A percentile compares a stretch with the other conserved stretches of the same genome.
Conservation (phyloP, 2,888 invertebrate genomes). For the Lutraria lutraria region DNA sequence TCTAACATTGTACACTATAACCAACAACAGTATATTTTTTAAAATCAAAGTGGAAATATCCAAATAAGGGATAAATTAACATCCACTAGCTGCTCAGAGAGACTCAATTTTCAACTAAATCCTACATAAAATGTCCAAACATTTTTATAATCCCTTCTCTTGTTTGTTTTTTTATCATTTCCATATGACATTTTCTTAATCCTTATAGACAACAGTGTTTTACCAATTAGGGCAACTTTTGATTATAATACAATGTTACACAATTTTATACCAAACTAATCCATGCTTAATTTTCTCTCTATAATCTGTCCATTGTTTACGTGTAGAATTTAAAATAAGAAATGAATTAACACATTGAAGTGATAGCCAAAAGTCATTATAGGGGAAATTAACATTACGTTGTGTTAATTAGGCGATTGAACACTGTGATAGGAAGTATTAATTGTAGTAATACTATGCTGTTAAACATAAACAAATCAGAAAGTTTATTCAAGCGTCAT, state of each 20-base stretch:
- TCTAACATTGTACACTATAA: background rate
- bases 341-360: conserved; percentile 20
- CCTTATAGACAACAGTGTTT: conserved; percentile 45
- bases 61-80: conserved; percentile 5
- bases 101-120: background rate
- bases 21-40: background rate
- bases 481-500: no score
- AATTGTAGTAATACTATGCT: no score
- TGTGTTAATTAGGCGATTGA: no score
- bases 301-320: conserved; percentile 61
- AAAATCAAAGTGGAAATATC: background rate
- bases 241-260: conserved; percentile 47
- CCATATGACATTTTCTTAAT: conserved; percentile 41
- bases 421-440: no score
- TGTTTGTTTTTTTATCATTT: conserved; percentile 15
- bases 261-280: conserved; percentile 53
- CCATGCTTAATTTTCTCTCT: conserved; percentile 35
- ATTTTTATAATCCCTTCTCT: background rate
- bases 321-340: conserved; percentile 37
- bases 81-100: background rate
- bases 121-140: background rate
- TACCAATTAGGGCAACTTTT: conserved; percentile 40
- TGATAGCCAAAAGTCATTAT: conserved; percentile 18
- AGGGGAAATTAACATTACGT: conserved; percentile 12
- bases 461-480: no score